Percentiles rank a stretch among this genome's conserved stretches.
Evolutionary conservation across 2,888 invertebrate genomes (phyloP).

Genomic region (Selenia dentaria): DNA sequence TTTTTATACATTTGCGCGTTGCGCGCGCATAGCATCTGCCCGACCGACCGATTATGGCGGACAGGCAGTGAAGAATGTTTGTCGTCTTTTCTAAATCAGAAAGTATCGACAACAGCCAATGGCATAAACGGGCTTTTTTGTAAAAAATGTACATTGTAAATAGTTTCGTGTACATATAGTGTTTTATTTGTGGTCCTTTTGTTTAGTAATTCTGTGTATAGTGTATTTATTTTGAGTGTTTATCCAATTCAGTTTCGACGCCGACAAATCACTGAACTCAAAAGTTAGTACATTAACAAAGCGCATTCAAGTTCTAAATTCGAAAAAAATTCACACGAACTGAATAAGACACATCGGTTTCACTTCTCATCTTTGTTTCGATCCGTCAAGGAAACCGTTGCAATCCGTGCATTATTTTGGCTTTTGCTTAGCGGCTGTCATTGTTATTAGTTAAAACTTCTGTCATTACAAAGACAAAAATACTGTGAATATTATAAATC

Average conservation of each 20-base stretch:
- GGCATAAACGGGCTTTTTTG: slow-evolving; percentile 87
- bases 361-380: slow-evolving; percentile 80
- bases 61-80: slow-evolving; percentile 81
- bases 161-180: slow-evolving; percentile 90
- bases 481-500: slow-evolving; percentile 54
- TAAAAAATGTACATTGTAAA: slow-evolving; percentile 89
- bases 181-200: slow-evolving; percentile 87
- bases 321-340: slow-evolving; percentile 42
- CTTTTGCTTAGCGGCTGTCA: slow-evolving; percentile 79
- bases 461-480: slow-evolving; percentile 75
- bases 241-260: slow-evolving; percentile 86
- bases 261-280: slow-evolving; percentile 77
- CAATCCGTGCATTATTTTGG: slow-evolving; percentile 82
- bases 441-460: slow-evolving; percentile 69
- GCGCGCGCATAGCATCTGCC: slow-evolving; percentile 81
- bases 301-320: slow-evolving; percentile 58
- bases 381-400: slow-evolving; percentile 82
- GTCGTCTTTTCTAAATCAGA: slow-evolving; percentile 83
- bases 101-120: slow-evolving; percentile 87
- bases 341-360: slow-evolving; percentile 51
- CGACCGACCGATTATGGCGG: slow-evolving; percentile 80
- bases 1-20: slow-evolving; percentile 81
- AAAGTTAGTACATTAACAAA: slow-evolving; percentile 76
- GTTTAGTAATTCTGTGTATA: slow-evolving; percentile 86
- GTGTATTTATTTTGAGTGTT: slow-evolving; percentile 84